phyloP scores from a whole-genome alignment of 2,888 invertebrate species.

The Chirona hameri region DNA sequence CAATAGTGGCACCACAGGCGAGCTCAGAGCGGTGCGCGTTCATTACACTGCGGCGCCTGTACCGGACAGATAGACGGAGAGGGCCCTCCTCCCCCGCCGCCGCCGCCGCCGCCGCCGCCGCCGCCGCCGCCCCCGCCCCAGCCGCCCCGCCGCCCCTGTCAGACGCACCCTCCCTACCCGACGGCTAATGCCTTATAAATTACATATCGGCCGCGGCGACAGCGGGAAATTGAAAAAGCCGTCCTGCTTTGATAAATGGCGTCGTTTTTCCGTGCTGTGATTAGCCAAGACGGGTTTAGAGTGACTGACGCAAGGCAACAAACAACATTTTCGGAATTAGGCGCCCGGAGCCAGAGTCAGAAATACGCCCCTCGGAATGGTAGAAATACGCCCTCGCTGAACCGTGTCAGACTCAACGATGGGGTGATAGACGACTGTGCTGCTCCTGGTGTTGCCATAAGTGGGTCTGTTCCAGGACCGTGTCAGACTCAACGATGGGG shows the following conservation, averaged over 20 bases:
- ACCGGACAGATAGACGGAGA: neutral
- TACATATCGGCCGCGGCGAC: neutral
- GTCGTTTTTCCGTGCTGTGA: neutral
- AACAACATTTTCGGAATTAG: neutral
- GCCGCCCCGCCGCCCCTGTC: neutral
- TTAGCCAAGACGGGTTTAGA: neutral
- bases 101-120: no score
- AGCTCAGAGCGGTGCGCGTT: neutral
- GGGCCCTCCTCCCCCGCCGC: neutral
- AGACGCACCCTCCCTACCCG: neutral
- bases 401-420: no score
- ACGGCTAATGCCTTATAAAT: constrained; percentile 22
- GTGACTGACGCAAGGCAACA: neutral
- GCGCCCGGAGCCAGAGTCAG: neutral
- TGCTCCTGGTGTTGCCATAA: neutral
- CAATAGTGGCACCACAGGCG: neutral
- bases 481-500: no score
- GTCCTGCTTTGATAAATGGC: constrained; percentile 4
- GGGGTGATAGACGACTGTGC: no score
- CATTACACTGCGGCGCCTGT: no score
- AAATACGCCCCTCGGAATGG: no score
- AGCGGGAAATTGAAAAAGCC: constrained; percentile 25
- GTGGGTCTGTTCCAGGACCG: neutral
- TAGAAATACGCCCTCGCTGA: no score
- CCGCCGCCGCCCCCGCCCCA: neutral